Evolutionary conservation across 1,140 invertebrate species (phyloP).

Genomic region (Arion vulgaris): DNA sequence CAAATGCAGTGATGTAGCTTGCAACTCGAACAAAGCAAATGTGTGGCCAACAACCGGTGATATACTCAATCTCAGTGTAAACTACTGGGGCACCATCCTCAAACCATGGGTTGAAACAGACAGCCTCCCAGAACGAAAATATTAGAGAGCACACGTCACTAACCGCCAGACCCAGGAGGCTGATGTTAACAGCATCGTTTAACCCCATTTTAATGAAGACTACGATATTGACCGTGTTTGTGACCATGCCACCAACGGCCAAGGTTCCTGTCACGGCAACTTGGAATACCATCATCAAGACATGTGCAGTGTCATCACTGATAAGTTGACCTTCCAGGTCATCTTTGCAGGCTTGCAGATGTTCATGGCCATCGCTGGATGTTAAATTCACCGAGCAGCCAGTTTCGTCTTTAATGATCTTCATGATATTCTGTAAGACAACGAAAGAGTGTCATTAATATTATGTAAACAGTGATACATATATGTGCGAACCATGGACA

Average conservation of each 20-base stretch:
- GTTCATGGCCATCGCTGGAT: not conserved
- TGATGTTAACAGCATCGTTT: conserved; percentile 15
- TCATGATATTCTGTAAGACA: not conserved
- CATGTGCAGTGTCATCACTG: not conserved
- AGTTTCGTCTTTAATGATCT: not conserved
- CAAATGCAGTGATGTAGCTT: conserved; percentile 22
- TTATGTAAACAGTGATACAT: no score
- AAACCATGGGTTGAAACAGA: not conserved
- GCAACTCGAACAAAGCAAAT: not conserved
- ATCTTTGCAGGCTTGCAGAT: not conserved
- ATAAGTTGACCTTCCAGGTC: not conserved
- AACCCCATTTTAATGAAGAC: conserved; percentile 7
- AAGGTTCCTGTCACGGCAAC: not conserved
- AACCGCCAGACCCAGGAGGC: not conserved
- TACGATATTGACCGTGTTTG: conserved; percentile 9
- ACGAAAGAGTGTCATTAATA: no score
- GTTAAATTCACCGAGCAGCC: not conserved
- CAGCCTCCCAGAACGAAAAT: not conserved
- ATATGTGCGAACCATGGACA: no score
- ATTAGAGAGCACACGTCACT: not conserved
- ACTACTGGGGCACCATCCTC: not conserved
- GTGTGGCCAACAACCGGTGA: conserved; percentile 14
- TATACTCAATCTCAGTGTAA: not conserved
- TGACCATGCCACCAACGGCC: not conserved
- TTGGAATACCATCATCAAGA: not conserved